Evolutionary conservation across 2,888 invertebrate genomes (phyloP), one percentile per base, ranked within the genome.

Genomic region (Lapara coniferarum): DNA sequence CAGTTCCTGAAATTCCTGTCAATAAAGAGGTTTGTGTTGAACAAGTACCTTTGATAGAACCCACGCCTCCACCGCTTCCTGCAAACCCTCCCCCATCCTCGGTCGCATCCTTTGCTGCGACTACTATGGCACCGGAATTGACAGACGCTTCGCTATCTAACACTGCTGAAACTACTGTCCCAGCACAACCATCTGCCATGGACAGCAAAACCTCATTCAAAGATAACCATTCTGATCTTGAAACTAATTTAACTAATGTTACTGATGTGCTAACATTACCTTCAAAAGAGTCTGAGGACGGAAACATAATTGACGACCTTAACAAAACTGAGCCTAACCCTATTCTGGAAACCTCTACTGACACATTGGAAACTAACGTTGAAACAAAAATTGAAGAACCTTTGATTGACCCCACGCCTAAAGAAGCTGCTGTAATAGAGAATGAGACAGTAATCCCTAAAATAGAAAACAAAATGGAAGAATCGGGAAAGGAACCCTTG

Each of bases 41-140:
- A 85, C 88, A 88, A 89, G 86, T 89, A 95, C 95, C 95, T 94
- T 94, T 95, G 95, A 90, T 92, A 90, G 95, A 95, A 88, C 92
- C 95, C 89, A 88, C 94, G 86, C 96, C 96, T 89, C 96, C 96
- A 86, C 96, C 96, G 81, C 95, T 96, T 85, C 96, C 96, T 78
- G 95, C 95, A 86, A 96, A 95, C 86, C 96, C 96, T 85, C 96
- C 96, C 87, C 96, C 96, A 80, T 96, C 96, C 84, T 96, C 96
- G 91, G 96, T 96, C 92, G 96, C 95, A 88, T 96, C 96, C 81
- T 96, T 96, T 90, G 96, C 96, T 88, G 95, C 95, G 85, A 95
- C 95, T 85, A 95, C 95, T 75, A 95, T 95, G 95, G 95, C 95
- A 86, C 94, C 91, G 79, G 93, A 93, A 82, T 78, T 88, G 84